Evolutionary conservation across 2,888 invertebrate genomes (phyloP), one percentile per base, ranked within the genome.

Genomic region (Drosophila colorata): DNA sequence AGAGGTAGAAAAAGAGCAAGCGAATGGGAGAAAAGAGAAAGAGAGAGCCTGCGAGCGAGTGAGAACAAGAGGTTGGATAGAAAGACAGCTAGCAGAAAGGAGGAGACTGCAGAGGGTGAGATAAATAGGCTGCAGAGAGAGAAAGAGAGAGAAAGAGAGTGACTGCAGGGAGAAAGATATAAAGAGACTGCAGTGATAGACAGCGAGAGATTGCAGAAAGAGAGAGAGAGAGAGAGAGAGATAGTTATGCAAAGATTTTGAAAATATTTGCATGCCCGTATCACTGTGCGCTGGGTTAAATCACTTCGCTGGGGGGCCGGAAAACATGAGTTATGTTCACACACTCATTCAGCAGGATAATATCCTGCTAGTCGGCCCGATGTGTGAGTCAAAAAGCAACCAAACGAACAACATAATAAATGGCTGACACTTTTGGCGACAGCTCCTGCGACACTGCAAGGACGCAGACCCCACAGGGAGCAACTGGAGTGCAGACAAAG

Each of bases 381-480:
- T 61, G 77, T 74, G 61, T 56, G 58, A 58, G 61, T 66, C 71
- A 46, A 38, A 48, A 51, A 38, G 44, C 28, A 60, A 33, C 16
- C 37, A 47, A 35, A 35, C 37, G 43, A 18, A 46, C 46, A 72
- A 58, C 71, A 71, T 71, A 63, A 74, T 67, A 76, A 74, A 76
- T 74, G 77, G 61, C 58, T 40, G 67, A 76, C 74, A 76, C 77
- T 76, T 74, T 76, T 59, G 66, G 71, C 59, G 64, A 57, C 75
- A 61, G 44, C 69, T 52, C 33, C 40, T 31, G 41, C 31, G 41
- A 20, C 43, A 48, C 52, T 46, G 46, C 59, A 52, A 51, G 52
- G 40, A 40, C 51, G 44, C 44, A 46, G 44, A 16, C 47, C 23
- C 37, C 16, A 11, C 35, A n/a, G 13, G 28, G 33, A 20, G 33